Evolutionary conservation across 2,797 vertebrate species (phyloP).

Genomic region (Hypotaenidia philippensis): DNA sequence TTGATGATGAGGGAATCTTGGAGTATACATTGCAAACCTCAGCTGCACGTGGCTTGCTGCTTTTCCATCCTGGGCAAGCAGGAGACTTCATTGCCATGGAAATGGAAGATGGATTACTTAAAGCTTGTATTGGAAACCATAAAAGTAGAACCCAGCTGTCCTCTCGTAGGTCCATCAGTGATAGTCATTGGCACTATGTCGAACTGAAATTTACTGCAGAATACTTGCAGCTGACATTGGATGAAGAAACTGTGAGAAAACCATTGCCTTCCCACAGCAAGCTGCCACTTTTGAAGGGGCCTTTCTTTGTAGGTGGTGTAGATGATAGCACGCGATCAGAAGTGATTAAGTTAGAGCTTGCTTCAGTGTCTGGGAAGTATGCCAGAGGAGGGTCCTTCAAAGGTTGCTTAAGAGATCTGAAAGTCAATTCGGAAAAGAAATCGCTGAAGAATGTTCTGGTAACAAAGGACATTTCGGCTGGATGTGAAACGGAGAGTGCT

Average conservation of each 20-base stretch:
- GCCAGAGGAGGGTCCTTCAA: conserved; percentile 89
- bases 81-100: conserved; percentile 90
- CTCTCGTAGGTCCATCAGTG: conserved; percentile 82
- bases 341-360: conserved; percentile 82
- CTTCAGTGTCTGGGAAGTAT: conserved; percentile 86
- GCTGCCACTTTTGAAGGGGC: conserved; percentile 80
- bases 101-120: conserved; percentile 86
- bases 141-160: conserved; percentile 82
- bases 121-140: conserved; percentile 81
- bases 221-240: conserved; percentile 85
- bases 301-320: conserved; percentile 88
- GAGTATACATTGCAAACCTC: conserved; percentile 86
- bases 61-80: conserved; percentile 86
- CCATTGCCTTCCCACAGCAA: conserved; percentile 76
- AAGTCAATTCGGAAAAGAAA: conserved; percentile 81
- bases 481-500: conserved; percentile 85
- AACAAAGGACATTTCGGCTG: conserved; percentile 91
- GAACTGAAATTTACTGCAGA: conserved; percentile 82
- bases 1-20: conserved; percentile 77
- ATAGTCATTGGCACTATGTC: conserved; percentile 87
- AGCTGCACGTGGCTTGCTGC: conserved; percentile 84
- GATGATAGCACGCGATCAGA: conserved; percentile 83
- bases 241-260: conserved; percentile 84
- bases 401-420: conserved; percentile 89
- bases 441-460: conserved; percentile 86